A percentile compares a stretch with the other conserved stretches of the same genome.
These are phyloP conservation scores for Lycaena phlaeas DNA, from an alignment of 2,888 invertebrate genomes.

Conservation along the genomic window DNA sequence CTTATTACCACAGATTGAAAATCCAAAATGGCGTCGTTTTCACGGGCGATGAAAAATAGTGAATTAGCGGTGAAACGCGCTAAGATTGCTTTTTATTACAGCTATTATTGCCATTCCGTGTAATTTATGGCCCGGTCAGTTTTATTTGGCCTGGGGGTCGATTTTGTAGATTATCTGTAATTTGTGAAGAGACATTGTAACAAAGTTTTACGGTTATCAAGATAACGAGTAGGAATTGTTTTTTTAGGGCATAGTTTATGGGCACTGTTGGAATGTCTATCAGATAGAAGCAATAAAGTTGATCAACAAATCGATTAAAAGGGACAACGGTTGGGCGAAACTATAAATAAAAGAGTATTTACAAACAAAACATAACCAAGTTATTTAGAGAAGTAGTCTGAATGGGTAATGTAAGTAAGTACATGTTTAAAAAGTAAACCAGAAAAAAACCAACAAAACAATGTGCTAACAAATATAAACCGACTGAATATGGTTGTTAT, in stretches of 20 bases:
- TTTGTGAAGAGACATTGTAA: conserved; percentile 7
- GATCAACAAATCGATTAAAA: no score
- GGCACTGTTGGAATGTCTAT: no score
- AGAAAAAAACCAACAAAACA: no score
- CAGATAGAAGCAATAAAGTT: no score
- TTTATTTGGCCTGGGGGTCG: conserved; percentile 22
- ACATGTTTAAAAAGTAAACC: no score
- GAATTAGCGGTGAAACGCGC: conserved; percentile 20
- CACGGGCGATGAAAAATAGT: conserved; percentile 18
- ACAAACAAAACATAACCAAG: no score
- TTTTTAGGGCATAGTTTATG: no score
- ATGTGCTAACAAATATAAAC: no score
- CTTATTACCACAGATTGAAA: conserved; percentile 14
- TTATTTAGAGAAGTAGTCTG: no score
- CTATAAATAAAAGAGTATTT: neutral
- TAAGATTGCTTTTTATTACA: conserved; percentile 26
- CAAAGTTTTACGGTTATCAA: neutral
- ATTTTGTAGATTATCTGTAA: conserved; percentile 22
- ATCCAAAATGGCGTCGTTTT: conserved; percentile 12
- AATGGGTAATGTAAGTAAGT: no score
- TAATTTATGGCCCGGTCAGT: conserved; percentile 23
- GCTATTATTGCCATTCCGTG: conserved; percentile 22
- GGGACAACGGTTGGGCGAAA: no score
- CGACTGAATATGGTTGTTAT: no score
- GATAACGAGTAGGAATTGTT: neutral